Conservation (phyloP, 37 sponge, comb jelly and placozoan species). For the Ianthella basta region DNA sequence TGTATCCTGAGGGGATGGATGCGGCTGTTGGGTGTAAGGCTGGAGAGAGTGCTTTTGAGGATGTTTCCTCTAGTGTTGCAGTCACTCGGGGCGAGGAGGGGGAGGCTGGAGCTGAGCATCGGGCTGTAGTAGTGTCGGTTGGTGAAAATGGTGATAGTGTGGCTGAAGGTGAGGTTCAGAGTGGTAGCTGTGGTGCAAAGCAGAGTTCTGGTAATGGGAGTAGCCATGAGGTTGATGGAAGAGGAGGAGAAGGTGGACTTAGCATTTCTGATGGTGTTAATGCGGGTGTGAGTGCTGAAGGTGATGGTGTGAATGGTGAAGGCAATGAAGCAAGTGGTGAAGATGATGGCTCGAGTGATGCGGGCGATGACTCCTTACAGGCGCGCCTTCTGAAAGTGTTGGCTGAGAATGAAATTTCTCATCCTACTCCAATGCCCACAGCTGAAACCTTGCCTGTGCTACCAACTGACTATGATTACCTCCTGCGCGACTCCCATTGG, state of each 20-base stretch:
- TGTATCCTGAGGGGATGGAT: no score
- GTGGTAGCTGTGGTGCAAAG: neutral
- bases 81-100: neutral
- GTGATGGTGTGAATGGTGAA: neutral
- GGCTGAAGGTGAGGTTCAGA: neutral
- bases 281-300: neutral
- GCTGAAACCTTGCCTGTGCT: neutral
- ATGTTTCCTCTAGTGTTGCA: no score
- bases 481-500: neutral
- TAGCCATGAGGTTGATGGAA: neutral
- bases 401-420: conserved; percentile 10
- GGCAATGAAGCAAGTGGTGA: neutral
- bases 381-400: neutral
- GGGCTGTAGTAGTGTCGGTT: neutral
- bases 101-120: neutral
- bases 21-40: no score
- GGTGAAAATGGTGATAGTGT: neutral
- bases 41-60: no score
- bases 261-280: neutral
- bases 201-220: neutral
- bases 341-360: neutral
- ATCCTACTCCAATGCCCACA: neutral
- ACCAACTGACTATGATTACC: conserved; percentile 1
- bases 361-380: neutral
- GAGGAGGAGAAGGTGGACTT: neutral